These are phyloP conservation scores for Eulemur albifrons DNA, from an alignment of 2,797 vertebrate species.

Conservation along the genomic window DNA sequence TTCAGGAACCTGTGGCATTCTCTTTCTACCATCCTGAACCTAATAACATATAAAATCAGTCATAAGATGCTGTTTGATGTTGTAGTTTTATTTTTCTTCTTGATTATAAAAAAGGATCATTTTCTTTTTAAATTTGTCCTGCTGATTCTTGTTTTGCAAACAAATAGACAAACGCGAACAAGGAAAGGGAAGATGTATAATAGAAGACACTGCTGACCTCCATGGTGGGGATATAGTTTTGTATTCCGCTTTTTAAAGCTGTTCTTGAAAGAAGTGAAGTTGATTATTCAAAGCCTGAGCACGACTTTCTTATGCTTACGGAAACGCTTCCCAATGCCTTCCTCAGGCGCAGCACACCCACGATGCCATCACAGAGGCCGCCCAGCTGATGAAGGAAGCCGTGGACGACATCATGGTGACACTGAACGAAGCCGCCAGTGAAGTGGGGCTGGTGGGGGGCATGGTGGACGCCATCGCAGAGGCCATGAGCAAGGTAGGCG, in stretches of 20 bases:
- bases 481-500: slow-evolving; percentile 93
- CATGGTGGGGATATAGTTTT: background rate
- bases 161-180: background rate
- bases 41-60: background rate
- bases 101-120: background rate
- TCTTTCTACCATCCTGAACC: background rate
- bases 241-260: background rate
- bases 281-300: background rate
- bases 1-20: background rate
- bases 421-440: slow-evolving; percentile 96
- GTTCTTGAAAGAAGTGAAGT: background rate
- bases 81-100: background rate
- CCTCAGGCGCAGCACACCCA: slow-evolving; percentile 94
- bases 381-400: slow-evolving; percentile 97
- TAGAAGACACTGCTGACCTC: background rate
- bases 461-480: slow-evolving; percentile 98
- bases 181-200: background rate
- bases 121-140: background rate
- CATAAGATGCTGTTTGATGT: background rate
- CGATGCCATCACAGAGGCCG: slow-evolving; percentile 94
- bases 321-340: background rate
- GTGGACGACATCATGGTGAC: slow-evolving; percentile 99
- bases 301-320: background rate
- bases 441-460: slow-evolving; percentile 96
- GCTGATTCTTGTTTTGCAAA: background rate